phyloP scores from a whole-genome alignment of 2,888 invertebrate species.

The Amphipoea oculea region DNA sequence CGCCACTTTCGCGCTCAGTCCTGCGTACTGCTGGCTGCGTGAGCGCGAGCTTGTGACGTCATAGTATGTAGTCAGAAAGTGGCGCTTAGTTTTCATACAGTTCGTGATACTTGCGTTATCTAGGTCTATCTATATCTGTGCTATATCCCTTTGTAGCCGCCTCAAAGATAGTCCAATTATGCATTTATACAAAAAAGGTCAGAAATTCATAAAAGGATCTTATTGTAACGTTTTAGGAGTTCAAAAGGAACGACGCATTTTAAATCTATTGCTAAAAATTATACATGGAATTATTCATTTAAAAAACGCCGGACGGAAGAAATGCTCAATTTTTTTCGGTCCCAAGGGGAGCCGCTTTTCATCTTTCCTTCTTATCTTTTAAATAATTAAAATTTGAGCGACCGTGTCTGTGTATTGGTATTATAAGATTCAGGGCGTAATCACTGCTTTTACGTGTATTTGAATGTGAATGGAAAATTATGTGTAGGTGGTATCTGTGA shows the following conservation, averaged over 20 bases:
- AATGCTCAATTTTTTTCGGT: slow-evolving; percentile 69
- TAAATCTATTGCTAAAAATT: slow-evolving; percentile 73
- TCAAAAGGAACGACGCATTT: slow-evolving; percentile 73
- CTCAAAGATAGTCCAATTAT: slow-evolving; percentile 64
- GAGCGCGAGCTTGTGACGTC: too few relatives aligned
- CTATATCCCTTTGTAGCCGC: slow-evolving; percentile 42
- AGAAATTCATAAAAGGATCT: slow-evolving; percentile 64
- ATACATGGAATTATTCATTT: slow-evolving; percentile 79
- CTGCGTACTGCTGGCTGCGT: too few relatives aligned
- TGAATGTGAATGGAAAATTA: slow-evolving; percentile 11
- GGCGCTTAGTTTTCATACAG: too few relatives aligned
- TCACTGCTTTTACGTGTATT: slow-evolving; percentile 37
- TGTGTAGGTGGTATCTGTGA: not conserved
- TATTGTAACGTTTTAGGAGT: slow-evolving; percentile 64
- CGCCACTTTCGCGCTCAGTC: too few relatives aligned
- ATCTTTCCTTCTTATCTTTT: slow-evolving; percentile 71
- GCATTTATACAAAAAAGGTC: slow-evolving; percentile 64
- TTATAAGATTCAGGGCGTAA: slow-evolving; percentile 60
- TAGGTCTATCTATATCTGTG: too few relatives aligned
- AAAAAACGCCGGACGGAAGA: slow-evolving; percentile 72
- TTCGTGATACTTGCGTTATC: too few relatives aligned
- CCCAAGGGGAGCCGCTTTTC: slow-evolving; percentile 69
- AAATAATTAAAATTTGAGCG: slow-evolving; percentile 77
- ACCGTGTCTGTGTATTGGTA: slow-evolving; percentile 65
- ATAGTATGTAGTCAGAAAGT: too few relatives aligned